Conservation (phyloP, 1,140 invertebrate species). For the Teleogryllus occipitalis region DNA sequence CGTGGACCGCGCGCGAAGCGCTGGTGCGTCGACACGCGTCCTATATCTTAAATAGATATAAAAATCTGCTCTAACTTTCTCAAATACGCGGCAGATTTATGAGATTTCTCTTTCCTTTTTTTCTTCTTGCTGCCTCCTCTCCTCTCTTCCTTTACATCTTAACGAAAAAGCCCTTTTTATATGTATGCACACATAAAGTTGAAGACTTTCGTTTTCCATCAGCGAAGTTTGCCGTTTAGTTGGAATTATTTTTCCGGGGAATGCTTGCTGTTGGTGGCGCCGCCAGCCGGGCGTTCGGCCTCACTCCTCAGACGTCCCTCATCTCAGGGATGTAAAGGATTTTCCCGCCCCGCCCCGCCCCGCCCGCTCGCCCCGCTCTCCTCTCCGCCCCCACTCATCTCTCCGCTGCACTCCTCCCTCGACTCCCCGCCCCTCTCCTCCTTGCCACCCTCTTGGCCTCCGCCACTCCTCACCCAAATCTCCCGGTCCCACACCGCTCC, state of each 20-base stretch:
- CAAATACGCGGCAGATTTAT: conserved; percentile 14
- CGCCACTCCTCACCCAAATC: too few species aligned
- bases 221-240: conserved; percentile 16
- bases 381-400: too few species aligned
- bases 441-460: too few species aligned
- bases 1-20: neutral
- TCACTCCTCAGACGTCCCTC: neutral
- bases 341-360: neutral
- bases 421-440: too few species aligned
- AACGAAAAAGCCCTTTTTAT: conserved; percentile 7
- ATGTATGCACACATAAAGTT: conserved; percentile 10
- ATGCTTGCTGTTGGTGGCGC: conserved; percentile 13
- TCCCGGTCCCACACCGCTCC: too few species aligned
- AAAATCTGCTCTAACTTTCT: conserved; percentile 16
- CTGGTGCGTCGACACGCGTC: neutral
- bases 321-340: neutral
- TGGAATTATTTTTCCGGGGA: conserved; percentile 15
- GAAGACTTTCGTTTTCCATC: conserved; percentile 18
- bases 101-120: conserved; percentile 12
- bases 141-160: neutral
- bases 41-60: conserved; percentile 7
- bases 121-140: neutral
- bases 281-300: neutral
- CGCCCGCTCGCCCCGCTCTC: too few species aligned
- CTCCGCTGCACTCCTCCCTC: too few species aligned